Base-by-base conservation (phyloP, 2,797 vertebrate genomes). In the Tapirus indicus region DNA sequence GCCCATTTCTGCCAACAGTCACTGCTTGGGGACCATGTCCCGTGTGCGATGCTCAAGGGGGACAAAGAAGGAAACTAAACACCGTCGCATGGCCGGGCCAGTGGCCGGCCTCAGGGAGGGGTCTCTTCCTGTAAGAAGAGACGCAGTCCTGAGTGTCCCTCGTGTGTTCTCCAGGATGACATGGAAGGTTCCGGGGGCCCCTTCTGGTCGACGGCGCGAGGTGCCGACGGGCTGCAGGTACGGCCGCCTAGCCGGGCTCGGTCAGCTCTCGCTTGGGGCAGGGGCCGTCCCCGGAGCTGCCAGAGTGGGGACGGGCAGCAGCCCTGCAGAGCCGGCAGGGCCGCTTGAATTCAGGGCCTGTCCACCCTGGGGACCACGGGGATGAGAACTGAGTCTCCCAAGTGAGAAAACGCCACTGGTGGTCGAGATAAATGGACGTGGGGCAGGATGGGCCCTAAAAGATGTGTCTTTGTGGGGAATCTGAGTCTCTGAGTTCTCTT, bases 131-230 rank as follows among this genome's bases (percentile, higher is more conserved):
- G 0, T 17, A 38, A 32, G 47, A 27, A 41, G 14, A 21, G 3
- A 23, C 20, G 0, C n/a, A 23, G 20, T 25, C 38, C 68, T 0
- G 0, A 54, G 12, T 6, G 3, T 23, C 38, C 27, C 23, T n/a
- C 2, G 0, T 94, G 25, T 93, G 62, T 49, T 41, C 23, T 58
- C 58, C 91, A 99, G 99, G 99, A 99, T 0, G 99, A 99, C 97
- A 99, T 99, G 99, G 99, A 99, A 97, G 99, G 99, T 18, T 99
- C 99, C 0, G 99, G 99, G 35, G 56, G 95, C 13, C 97, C 98
- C 0, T 98, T 98, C 27, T 83, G 97, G 97, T 25, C 86, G 0
- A 35, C 98, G 1, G 94, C 98, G 27, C 98, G 98, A 49, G 99
- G 99, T 91, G 98, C 99, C 0, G 95, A 98, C 27, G 99, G 99